phyloP scores from a whole-genome alignment of 2,113 vertebrate genomes.

The Saguinus midas region DNA sequence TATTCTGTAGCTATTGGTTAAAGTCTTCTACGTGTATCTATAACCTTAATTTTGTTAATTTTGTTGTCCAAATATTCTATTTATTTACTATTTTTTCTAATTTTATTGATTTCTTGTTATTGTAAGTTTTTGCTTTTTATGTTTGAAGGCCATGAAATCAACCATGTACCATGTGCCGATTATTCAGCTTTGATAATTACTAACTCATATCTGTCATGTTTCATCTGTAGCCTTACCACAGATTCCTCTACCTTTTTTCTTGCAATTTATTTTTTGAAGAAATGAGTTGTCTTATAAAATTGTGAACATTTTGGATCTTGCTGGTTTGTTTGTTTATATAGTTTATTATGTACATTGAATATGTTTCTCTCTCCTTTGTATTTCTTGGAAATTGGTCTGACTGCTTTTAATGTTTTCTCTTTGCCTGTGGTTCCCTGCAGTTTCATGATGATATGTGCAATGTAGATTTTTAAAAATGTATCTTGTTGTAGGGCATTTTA shows the following conservation, averaged over 20 bases:
- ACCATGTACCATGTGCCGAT: background rate
- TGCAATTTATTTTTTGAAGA: background rate
- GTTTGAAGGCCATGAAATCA: background rate
- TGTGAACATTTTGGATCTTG: background rate
- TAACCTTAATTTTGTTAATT: background rate
- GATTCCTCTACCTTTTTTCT: background rate
- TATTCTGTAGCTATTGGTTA: background rate
- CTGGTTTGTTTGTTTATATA: background rate
- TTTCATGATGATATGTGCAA: background rate
- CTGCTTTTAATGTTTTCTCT: background rate
- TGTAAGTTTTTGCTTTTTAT: background rate
- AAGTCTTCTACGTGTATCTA: background rate
- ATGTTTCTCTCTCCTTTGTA: background rate
- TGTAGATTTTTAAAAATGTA: background rate
- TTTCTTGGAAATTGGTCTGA: background rate
- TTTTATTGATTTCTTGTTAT: background rate
- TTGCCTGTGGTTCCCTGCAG: background rate
- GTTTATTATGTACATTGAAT: background rate
- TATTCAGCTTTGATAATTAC: background rate
- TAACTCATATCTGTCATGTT: background rate
- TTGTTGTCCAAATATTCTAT: background rate
- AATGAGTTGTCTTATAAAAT: background rate
- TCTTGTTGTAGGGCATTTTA: background rate
- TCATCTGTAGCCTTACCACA: background rate
- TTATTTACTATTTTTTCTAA: background rate